phyloP scores from a whole-genome alignment of 2,888 invertebrate species.

The Xylophagus ater region DNA sequence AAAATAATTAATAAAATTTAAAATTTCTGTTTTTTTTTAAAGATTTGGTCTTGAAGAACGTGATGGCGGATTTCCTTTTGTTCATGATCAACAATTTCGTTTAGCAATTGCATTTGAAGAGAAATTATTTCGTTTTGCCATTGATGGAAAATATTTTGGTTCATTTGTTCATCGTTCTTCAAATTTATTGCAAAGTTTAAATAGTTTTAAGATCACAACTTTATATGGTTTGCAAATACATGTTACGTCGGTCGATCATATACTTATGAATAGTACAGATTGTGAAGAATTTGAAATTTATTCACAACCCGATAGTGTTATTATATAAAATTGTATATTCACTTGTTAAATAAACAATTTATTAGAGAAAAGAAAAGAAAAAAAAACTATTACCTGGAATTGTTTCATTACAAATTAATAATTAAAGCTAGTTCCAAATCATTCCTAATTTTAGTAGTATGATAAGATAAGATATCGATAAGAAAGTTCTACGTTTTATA shows the following conservation, averaged over 20 bases:
- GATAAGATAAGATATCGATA: too few relatives aligned
- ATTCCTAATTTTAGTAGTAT: too few relatives aligned
- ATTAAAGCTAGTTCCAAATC: too few relatives aligned
- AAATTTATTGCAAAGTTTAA: slow-evolving; percentile 29
- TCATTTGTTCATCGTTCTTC: slow-evolving; percentile 30
- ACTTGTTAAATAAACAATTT: too few relatives aligned
- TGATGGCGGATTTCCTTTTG: slow-evolving; percentile 36
- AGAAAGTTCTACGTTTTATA: too few relatives aligned
- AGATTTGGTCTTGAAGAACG: slow-evolving; percentile 36
- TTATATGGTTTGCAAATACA: slow-evolving; percentile 32
- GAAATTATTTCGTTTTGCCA: slow-evolving; percentile 32
- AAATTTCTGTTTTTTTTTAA: background rate
- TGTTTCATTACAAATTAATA: too few relatives aligned
- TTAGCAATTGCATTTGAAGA: slow-evolving; percentile 36
- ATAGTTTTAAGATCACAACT: slow-evolving; percentile 33
- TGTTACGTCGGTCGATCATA: slow-evolving; percentile 34
- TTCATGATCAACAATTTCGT: slow-evolving; percentile 36
- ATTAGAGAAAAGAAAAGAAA: too few relatives aligned
- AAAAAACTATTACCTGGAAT: too few relatives aligned
- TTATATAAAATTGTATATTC: too few relatives aligned
- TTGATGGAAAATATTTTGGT: slow-evolving; percentile 33
- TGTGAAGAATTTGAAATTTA: slow-evolving; percentile 35
- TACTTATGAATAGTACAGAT: slow-evolving; percentile 31
- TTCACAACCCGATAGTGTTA: too few relatives aligned
- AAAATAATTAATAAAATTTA: background rate